Evolutionary conservation across 2,888 invertebrate genomes (phyloP).

Genomic region (Dermolepida albohirtum): DNA sequence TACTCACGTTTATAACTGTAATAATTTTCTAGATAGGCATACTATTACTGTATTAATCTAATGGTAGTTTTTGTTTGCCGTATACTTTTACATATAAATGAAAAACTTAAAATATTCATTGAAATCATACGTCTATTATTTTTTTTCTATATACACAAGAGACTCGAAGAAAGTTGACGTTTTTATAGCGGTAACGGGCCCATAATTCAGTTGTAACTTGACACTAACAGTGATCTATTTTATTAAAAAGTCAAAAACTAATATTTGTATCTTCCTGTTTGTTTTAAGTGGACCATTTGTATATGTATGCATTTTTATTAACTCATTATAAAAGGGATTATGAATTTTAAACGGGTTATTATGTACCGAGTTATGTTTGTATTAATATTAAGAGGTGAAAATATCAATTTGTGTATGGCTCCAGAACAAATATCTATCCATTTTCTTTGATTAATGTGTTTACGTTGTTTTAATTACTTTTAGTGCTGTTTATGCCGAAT

Average conservation of each 20-base stretch:
- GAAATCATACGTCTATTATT: slow-evolving; percentile 34
- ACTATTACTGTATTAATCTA: slow-evolving; percentile 22
- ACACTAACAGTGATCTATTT: slow-evolving; percentile 55
- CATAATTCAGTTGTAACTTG: slow-evolving; percentile 55
- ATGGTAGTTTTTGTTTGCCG: slow-evolving; percentile 27
- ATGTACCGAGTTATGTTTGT: slow-evolving; percentile 37
- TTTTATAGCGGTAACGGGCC: slow-evolving; percentile 46
- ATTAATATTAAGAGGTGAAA: slow-evolving; percentile 37
- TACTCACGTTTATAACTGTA: slow-evolving; percentile 21
- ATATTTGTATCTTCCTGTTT: slow-evolving; percentile 60
- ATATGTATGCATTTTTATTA: slow-evolving; percentile 59
- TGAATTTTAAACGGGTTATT: slow-evolving; percentile 41
- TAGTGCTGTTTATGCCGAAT: slow-evolving; percentile 27
- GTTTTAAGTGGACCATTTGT: slow-evolving; percentile 52
- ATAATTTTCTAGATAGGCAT: slow-evolving; percentile 23
- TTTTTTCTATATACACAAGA: slow-evolving; percentile 12
- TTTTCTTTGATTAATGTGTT: slow-evolving; percentile 37
- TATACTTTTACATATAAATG: slow-evolving; percentile 35
- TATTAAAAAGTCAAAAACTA: slow-evolving; percentile 56
- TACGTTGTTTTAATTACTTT: slow-evolving; percentile 35
- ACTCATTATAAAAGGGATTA: slow-evolving; percentile 54
- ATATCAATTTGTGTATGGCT: slow-evolving; percentile 30
- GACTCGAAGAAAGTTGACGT: slow-evolving; percentile 41
- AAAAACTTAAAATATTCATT: slow-evolving; percentile 40
- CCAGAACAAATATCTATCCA: slow-evolving; percentile 21